phyloP scores from a whole-genome alignment of 2,888 invertebrate genomes.

The Thyatira batis region DNA sequence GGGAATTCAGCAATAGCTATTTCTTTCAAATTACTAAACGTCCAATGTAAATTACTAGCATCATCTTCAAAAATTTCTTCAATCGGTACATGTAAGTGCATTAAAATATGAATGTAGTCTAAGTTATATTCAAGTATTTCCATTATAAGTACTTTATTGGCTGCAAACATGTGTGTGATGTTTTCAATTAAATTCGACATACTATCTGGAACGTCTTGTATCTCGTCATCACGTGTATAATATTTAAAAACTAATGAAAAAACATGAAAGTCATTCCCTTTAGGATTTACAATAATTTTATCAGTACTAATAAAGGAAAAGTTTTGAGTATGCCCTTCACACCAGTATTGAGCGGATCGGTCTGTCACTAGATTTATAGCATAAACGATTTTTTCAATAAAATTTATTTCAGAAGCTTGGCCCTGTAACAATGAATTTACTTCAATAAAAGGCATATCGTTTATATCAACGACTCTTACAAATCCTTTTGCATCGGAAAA shows the following conservation, averaged over 20 bases:
- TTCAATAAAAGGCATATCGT: slow-evolving; percentile 50
- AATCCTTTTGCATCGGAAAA: slow-evolving; percentile 83
- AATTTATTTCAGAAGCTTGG: slow-evolving; percentile 13
- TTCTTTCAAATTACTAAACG: slow-evolving; percentile 38
- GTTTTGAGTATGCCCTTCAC: slow-evolving; percentile 81
- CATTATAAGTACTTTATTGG: slow-evolving; percentile 79
- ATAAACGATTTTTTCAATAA: slow-evolving; percentile 70
- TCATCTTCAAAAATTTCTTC: slow-evolving; percentile 34
- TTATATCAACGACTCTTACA: slow-evolving; percentile 67
- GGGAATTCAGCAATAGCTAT: slow-evolving; percentile 42
- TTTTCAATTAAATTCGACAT: slow-evolving; percentile 34
- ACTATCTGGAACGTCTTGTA: slow-evolving; percentile 32
- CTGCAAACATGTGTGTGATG: slow-evolving; percentile 49
- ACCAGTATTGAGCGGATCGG: slow-evolving; percentile 85
- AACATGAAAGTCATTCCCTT: slow-evolving; percentile 58
- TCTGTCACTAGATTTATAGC: slow-evolving; percentile 74
- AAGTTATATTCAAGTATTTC: slow-evolving; percentile 64
- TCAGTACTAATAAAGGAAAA: slow-evolving; percentile 75
- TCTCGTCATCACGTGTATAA: slow-evolving; percentile 33
- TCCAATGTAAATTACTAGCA: slow-evolving; percentile 43
- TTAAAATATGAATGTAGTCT: slow-evolving; percentile 53
- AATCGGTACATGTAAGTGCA: slow-evolving; percentile 68
- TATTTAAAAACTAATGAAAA: slow-evolving; percentile 62
- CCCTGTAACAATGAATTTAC: slow-evolving; percentile 13
- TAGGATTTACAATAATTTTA: slow-evolving; percentile 76